Conservation (phyloP, 1,140 invertebrate genomes). For the Homalodisca vitripennis region DNA sequence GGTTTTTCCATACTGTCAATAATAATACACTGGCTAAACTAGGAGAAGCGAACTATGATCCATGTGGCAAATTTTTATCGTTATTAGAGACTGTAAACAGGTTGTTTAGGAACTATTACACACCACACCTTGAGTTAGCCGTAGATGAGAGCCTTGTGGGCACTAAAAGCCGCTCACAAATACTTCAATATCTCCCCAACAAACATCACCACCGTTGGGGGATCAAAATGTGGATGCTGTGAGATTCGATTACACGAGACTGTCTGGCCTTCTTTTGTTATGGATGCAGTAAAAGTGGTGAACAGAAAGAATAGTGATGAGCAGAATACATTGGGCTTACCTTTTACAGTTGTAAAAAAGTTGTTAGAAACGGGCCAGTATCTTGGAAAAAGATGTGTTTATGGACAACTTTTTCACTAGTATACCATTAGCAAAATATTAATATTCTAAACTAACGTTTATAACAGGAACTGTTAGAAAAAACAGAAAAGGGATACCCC, state of each 20-base stretch:
- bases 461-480: too few species aligned
- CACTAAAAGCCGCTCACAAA: conserved; percentile 35
- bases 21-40: background rate
- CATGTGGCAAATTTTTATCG: conserved; percentile 41
- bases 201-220: conserved; percentile 42
- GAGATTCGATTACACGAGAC: conserved; percentile 39
- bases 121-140: conserved; percentile 39
- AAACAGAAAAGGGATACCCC: conserved; percentile 28
- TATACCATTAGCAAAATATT: conserved; percentile 11
- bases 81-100: conserved; percentile 41
- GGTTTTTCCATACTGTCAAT: too few species aligned
- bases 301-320: too few species aligned
- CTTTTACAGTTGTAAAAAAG: conserved; percentile 39
- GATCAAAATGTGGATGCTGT: conserved; percentile 43
- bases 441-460: conserved; percentile 19
- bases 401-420: conserved; percentile 36
- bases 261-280: conserved; percentile 40
- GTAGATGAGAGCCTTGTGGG: conserved; percentile 40
- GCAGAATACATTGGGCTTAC: conserved; percentile 41
- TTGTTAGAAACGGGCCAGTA: conserved; percentile 41
- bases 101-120: conserved; percentile 40
- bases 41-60: conserved; percentile 16
- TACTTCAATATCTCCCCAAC: conserved; percentile 42
- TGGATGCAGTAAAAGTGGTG: conserved; percentile 33
- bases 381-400: conserved; percentile 41